Evolutionary conservation across 2,888 invertebrate genomes (phyloP).

Genomic region (Epiblema foenella): DNA sequence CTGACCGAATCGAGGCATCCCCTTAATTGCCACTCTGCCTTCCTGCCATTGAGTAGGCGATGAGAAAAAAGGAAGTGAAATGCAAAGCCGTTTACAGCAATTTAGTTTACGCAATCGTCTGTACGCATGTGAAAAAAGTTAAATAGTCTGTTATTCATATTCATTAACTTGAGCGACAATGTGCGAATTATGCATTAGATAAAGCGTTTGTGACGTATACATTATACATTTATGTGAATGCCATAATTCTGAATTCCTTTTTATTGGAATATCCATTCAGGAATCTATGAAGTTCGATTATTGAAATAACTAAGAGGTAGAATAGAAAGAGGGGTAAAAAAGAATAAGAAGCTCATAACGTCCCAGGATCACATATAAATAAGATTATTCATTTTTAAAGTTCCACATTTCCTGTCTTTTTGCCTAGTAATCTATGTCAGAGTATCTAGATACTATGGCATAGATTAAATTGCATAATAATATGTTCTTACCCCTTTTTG

Average conservation of each 20-base stretch:
- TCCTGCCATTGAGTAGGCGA: constrained; percentile 30
- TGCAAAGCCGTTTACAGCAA: constrained; percentile 29
- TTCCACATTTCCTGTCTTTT: no score
- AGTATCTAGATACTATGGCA: no score
- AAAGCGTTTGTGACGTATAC: background rate
- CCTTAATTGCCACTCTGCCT: constrained; percentile 33
- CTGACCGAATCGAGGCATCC: no score
- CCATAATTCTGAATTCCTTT: background rate
- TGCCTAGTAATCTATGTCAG: no score
- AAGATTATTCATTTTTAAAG: no score
- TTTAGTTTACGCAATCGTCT: constrained; percentile 38
- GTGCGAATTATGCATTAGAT: constrained; percentile 16
- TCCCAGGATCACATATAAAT: no score
- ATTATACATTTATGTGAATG: constrained; percentile 5
- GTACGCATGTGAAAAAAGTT: constrained; percentile 31
- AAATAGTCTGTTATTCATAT: constrained; percentile 21
- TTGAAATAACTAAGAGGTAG: no score
- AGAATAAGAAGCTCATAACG: no score
- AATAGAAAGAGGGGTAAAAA: no score
- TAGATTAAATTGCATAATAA: no score
- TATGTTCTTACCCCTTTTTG: no score
- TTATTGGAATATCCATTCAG: background rate
- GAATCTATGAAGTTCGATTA: background rate
- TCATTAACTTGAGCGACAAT: constrained; percentile 26
- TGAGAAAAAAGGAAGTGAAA: constrained; percentile 43